These are phyloP conservation scores for Drosophila kanekoi DNA, from an alignment of 2,888 invertebrate genomes.

Conservation along the genomic window DNA sequence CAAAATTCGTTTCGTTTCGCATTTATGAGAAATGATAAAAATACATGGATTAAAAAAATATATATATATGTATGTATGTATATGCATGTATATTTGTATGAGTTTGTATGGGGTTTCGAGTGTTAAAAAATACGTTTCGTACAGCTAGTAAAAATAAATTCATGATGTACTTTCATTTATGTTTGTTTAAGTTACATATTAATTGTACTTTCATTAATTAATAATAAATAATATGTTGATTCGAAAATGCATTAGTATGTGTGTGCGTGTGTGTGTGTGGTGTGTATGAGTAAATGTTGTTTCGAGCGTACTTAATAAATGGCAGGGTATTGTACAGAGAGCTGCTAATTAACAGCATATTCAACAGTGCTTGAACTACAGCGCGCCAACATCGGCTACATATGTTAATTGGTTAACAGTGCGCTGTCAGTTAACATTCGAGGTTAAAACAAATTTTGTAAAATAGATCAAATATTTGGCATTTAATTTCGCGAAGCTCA, in stretches of 20 bases:
- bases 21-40: slow-evolving; percentile 57
- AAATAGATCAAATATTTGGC: slow-evolving; percentile 76
- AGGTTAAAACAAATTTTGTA: slow-evolving; percentile 59
- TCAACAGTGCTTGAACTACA: slow-evolving; percentile 27
- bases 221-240: slow-evolving; percentile 40
- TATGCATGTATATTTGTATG: slow-evolving; percentile 17
- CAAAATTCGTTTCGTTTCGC: slow-evolving; percentile 53
- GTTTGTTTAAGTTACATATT: slow-evolving; percentile 13
- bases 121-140: slow-evolving; percentile 18
- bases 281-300: slow-evolving; percentile 11
- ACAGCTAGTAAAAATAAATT: slow-evolving; percentile 31
- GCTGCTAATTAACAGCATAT: slow-evolving; percentile 34
- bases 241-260: slow-evolving; percentile 20
- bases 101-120: neutral
- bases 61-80: slow-evolving; percentile 21
- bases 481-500: slow-evolving; percentile 76
- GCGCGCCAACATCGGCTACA: slow-evolving; percentile 15
- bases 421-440: slow-evolving; percentile 41
- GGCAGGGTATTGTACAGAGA: slow-evolving; percentile 49
- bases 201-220: slow-evolving; percentile 47
- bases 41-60: slow-evolving; percentile 49
- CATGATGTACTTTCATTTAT: slow-evolving; percentile 14
- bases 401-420: slow-evolving; percentile 23
- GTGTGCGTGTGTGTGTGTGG: neutral
- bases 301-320: slow-evolving; percentile 35